Conservation (phyloP, 2,888 invertebrate genomes). For the Carpatolechia fugitivella region DNA sequence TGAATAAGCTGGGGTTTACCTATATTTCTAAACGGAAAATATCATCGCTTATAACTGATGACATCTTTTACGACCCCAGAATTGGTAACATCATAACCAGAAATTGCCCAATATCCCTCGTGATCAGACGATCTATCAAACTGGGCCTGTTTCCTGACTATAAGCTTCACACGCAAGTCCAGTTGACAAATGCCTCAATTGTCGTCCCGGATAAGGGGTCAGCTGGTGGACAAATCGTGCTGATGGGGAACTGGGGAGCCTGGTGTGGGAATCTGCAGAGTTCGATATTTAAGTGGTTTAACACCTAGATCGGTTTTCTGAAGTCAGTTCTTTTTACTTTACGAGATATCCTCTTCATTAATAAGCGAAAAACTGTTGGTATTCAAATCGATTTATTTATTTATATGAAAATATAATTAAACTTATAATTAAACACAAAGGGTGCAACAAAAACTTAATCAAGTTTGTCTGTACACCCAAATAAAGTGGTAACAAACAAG, state of each 20-base stretch:
- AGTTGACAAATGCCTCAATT: slow-evolving; percentile 68
- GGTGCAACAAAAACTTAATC: too few species aligned
- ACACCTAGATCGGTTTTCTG: too few species aligned
- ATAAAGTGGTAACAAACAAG: too few species aligned
- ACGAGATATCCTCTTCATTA: too few species aligned
- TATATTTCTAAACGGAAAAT: too few species aligned
- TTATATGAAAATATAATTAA: too few species aligned
- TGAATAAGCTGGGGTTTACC: too few species aligned
- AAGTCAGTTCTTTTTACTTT: too few species aligned
- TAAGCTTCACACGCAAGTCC: slow-evolving; percentile 18
- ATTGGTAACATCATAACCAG: neutral
- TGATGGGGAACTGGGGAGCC: slow-evolving; percentile 38
- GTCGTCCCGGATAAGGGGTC: slow-evolving; percentile 51
- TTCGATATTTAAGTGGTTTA: neutral
- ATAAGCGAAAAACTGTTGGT: too few species aligned
- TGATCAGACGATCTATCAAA: neutral
- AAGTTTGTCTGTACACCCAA: too few species aligned
- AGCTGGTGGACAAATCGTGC: slow-evolving; percentile 48
- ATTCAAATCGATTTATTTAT: too few species aligned
- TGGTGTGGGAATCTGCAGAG: slow-evolving; percentile 13
- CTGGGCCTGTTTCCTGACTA: neutral
- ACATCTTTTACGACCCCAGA: neutral
- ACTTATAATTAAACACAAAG: too few species aligned
- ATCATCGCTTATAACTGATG: neutral
- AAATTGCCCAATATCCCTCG: neutral